Percentiles rank a stretch among this genome's conserved stretches.
Evolutionary conservation across 2,113 vertebrate genomes (phyloP).

Genomic region (Calyptomena viridis): DNA sequence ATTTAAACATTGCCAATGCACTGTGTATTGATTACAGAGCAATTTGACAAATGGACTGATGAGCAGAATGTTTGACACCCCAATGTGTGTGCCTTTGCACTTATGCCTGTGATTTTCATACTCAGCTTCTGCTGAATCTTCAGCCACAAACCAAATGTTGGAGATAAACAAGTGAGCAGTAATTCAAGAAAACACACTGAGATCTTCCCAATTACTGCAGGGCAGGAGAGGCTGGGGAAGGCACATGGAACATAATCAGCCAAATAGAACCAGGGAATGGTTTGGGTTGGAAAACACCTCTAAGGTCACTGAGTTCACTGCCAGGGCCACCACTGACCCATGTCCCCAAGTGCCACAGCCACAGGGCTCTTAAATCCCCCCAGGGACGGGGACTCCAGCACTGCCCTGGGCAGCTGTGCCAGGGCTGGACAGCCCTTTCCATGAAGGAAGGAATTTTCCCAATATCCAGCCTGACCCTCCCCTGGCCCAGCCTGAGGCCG

Average conservation of each 20-base stretch:
- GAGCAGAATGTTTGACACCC: background rate
- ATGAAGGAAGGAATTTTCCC: background rate
- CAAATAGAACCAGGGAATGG: background rate
- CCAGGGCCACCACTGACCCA: background rate
- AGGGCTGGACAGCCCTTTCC: background rate
- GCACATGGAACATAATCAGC: background rate
- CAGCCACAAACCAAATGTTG: background rate
- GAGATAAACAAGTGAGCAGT: background rate
- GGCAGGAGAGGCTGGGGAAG: background rate
- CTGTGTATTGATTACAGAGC: background rate
- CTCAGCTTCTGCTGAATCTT: background rate
- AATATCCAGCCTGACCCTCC: no score
- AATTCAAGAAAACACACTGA: background rate
- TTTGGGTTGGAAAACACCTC: background rate
- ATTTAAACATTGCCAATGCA: background rate
- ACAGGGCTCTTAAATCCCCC: accelerated
- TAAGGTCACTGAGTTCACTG: background rate
- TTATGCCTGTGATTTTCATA: background rate
- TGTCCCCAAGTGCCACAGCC: background rate
- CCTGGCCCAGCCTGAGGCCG: background rate
- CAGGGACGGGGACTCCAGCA: background rate
- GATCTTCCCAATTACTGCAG: background rate
- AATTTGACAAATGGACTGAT: background rate
- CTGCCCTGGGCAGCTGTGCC: background rate
- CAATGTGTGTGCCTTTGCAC: background rate